phyloP scores from a whole-genome alignment of 2,113 vertebrate species.

The Esox niger region DNA sequence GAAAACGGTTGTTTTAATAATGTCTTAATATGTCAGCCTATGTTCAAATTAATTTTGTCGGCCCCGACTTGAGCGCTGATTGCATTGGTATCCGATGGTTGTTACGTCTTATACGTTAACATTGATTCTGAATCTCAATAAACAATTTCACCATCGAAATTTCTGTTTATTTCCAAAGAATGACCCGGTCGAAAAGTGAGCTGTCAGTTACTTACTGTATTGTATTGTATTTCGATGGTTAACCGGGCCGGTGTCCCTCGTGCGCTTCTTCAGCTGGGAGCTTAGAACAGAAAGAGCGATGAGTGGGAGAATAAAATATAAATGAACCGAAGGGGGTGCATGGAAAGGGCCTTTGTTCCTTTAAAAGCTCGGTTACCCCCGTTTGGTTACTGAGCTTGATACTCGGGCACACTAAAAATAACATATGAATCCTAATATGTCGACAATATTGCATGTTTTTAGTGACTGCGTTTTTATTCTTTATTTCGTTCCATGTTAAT shows the following conservation, averaged over 20 bases:
- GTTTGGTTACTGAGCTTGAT: background rate
- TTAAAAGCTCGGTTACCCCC: background rate
- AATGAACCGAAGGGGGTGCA: background rate
- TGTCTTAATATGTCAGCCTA: too few relatives aligned
- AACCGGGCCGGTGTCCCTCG: slow-evolving; percentile 29
- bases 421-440: background rate
- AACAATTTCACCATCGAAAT: too few relatives aligned
- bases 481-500: background rate
- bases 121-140: too few relatives aligned
- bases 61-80: too few relatives aligned
- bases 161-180: too few relatives aligned
- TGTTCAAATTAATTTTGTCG: too few relatives aligned
- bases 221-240: slow-evolving; percentile 20
- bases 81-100: too few relatives aligned
- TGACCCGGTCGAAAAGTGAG: too few relatives aligned
- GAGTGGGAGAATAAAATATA: slow-evolving; percentile 13
- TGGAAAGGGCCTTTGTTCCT: background rate
- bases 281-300: slow-evolving; percentile 30
- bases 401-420: background rate
- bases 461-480: background rate
- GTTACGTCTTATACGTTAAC: too few relatives aligned
- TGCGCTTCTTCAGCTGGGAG: slow-evolving; percentile 41
- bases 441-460: background rate
- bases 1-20: too few relatives aligned
- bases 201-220: slow-evolving; percentile 47